Evolutionary conservation across 2,113 vertebrate species (phyloP), one percentile per base, ranked within the genome.

Genomic region (Strix uralensis): DNA sequence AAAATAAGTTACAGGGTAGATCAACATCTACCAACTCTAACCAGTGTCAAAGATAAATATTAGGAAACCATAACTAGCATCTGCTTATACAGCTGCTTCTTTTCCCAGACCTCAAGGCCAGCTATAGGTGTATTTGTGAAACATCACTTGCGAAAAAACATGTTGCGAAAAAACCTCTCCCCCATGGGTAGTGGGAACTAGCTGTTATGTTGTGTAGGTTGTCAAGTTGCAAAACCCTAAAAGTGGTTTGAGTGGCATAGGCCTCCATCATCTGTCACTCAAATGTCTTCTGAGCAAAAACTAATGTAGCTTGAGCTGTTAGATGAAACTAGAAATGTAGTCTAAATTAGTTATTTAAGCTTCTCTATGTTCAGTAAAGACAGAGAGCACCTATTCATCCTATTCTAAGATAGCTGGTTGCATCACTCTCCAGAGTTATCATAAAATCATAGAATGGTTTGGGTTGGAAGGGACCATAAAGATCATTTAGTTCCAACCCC

Each of bases 61-160:
- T 47, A 73, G 59, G 74, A 89, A 95, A 85, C 23, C 0, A 4
- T 52, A 94, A 59, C 13, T 23, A 72, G 34, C 52, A 72, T 32
- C 55, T 94, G 10, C 15, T 83, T 62, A 10, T 40, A 51, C 29
- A 84, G 16, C 72, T 95, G 52, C 85, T 65, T 87, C 90, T 96
- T 96, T 93, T 88, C 82, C 65, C 65, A 92, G 59, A 32, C 47
- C 20, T 29, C 36, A 75, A 44, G 40, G 11, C 29, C 62, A 67
- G 21, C 19, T 79, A 20, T 27, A 91, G 61, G 25, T 1, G 0
- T 18, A 61, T 36, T 86, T 86, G 66, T 80, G 82, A 75, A 88
- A 93, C 11, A 69, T 4, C 0, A 0, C 30, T 86, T 71, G 30
- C 3, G 3, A 44, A 84, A 90, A 55, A 27, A 5, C 1, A 0